These are phyloP conservation scores for Macrobrachium rosenbergii DNA, from an alignment of 1,140 invertebrate species.

Conservation along the genomic window DNA sequence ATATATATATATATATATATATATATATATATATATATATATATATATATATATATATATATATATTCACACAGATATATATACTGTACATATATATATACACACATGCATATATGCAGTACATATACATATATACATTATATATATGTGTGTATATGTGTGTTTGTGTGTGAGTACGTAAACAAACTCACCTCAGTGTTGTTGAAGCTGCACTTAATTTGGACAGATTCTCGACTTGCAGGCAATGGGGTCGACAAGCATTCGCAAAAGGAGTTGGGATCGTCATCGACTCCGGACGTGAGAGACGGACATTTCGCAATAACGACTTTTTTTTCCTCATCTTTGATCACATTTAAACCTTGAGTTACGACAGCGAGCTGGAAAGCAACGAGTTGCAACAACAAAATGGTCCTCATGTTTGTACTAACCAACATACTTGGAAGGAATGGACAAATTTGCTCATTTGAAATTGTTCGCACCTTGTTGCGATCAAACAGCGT, in stretches of 20 bases:
- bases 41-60: slow-evolving; percentile 12
- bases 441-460: too few relatives aligned
- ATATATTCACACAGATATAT: background rate
- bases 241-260: background rate
- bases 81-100: background rate
- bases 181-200: background rate
- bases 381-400: too few relatives aligned
- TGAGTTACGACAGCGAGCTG: too few relatives aligned
- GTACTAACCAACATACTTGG: too few relatives aligned
- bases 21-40: background rate
- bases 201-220: background rate
- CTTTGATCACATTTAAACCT: too few relatives aligned
- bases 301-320: too few relatives aligned
- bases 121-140: slow-evolving; percentile 6
- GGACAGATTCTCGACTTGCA: background rate
- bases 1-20: too few relatives aligned
- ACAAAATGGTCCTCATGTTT: too few relatives aligned
- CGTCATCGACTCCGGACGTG: too few relatives aligned
- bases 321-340: too few relatives aligned
- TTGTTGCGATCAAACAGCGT: too few relatives aligned
- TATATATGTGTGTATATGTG: background rate
- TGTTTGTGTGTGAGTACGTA: background rate
- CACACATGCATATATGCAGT: background rate
- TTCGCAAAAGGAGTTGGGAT: background rate
- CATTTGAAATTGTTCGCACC: too few relatives aligned